Evolutionary conservation across 2,797 vertebrate genomes (phyloP), one percentile per base, ranked within the genome.

Genomic region (Poeciliopsis gracilis): DNA sequence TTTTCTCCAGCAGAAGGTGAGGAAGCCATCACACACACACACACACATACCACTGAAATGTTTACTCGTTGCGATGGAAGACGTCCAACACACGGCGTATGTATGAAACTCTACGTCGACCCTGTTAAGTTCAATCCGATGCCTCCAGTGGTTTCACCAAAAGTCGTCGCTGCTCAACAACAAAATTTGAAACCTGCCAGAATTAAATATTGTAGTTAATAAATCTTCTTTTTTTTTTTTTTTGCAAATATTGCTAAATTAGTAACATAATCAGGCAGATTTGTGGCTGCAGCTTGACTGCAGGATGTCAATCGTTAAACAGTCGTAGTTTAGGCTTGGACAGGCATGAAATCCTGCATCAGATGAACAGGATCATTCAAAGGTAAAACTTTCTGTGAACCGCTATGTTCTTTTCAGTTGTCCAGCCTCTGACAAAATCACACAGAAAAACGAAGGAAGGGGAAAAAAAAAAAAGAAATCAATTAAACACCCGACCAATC

Each of bases 401-500:
- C 86, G 77, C 81, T 88, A 82, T 89, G 87, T 90, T 77, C 90
- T 93, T 93, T 93, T 87, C 90, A 91, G 92, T 91, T 82, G 84
- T 71, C 75, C 74, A 77, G 79, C 80, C 79, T 80, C 77, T 82
- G 89, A 91, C 88, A 47, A 70, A 77, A 43, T 55, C 63, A 38
- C 20, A 38, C 36, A 66, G 7, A 36, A 63, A 63, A 20, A 63
- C 36, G 36, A 36, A 10, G 16, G 18, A 51, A 51, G 13, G 47
- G 5, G 3, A 13, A 28, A 28, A 38, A 57, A 47, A 23, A 28
- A 59, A 28, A 28, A n/a, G 90, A 92, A 93, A 94, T 93, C 88
- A 92, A 92, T 94, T 93, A 93, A 91, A 91, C 87, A 87, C 80
- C 90, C 71, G 76, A 90, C 82, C 89, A 90, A 91, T 91, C 89